Evolutionary conservation across 2,113 vertebrate species (phyloP), one percentile per base, ranked within the genome.

Genomic region (Epinephelus fuscoguttatus): DNA sequence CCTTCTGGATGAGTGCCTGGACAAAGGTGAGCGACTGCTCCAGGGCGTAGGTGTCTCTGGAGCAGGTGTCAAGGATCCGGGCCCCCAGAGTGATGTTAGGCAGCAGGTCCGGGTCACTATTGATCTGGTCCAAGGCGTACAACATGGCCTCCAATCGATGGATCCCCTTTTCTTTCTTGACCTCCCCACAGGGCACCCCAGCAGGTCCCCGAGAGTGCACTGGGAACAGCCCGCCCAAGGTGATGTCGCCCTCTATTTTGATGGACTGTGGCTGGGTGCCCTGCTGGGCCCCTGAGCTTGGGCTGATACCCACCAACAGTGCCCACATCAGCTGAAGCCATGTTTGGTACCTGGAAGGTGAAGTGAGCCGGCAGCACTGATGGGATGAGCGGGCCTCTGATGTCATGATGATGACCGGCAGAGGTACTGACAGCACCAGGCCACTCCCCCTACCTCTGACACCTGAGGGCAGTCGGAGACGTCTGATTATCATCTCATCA

Each of bases 1-100:
- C 96, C 85, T 92, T 95, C 86, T 95, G 95, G 77, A 98, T 97
- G 37, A 98, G 95, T 2, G 97, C 97, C 83, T 98, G 96, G 60
- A 98, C 97, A n/a, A 98, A 98, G 68, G 95, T 96, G 83, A 98
- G 95, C 0, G 97, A 97, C 90, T 98, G 97, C 85, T 98, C 97
- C 92, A 98, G 92, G 13, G 97, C 97, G 9, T 98, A 97, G 6
- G 97, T 98, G 92, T 98, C 97, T 74, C 97, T 91, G 13, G 97
- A 98, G 90, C 97, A 97, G 18, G 97, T 98, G 92, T 97, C 97
- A 1, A 98, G 92, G 84, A 98, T 96, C 4, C 96, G 94, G 6
- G 97, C 97, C 0, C 97, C 97, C 52, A 98, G 91, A 0, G 96
- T 98, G 84, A 98, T 95, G 89, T 97, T 97, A 1, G 97, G 97